Evolutionary conservation across 2,797 vertebrate genomes (phyloP).

Genomic region (Myotis planiceps): DNA sequence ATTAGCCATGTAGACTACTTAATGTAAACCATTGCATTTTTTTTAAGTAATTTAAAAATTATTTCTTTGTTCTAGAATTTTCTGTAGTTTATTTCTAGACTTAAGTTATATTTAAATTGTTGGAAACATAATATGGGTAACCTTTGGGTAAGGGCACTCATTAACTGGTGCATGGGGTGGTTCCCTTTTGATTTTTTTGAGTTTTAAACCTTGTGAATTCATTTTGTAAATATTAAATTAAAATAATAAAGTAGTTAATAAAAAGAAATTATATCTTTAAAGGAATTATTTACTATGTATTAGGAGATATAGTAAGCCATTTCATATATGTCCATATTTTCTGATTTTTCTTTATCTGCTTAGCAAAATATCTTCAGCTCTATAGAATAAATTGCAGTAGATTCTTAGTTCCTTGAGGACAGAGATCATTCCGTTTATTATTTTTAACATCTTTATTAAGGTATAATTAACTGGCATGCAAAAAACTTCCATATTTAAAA

Average conservation of each 20-base stretch:
- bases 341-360: conserved; percentile 18
- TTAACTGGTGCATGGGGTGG: neutral
- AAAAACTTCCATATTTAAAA: neutral
- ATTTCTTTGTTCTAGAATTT: conserved; percentile 19
- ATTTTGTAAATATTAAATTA: conserved; percentile 11
- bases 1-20: neutral
- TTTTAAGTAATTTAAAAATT: conserved; percentile 34
- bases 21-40: conserved; percentile 22
- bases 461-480: neutral
- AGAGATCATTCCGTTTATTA: conserved; percentile 22
- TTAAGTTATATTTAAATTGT: conserved; percentile 45
- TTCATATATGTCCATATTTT: neutral
- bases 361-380: conserved; percentile 1
- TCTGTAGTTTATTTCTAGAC: neutral
- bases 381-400: neutral
- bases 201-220: neutral
- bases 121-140: conserved; percentile 10
- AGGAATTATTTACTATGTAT: conserved; percentile 1
- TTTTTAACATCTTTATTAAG: conserved; percentile 24
- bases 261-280: neutral
- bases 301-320: neutral
- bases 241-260: conserved; percentile 16
- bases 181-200: conserved; percentile 18
- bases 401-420: neutral
- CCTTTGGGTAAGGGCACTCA: neutral